phyloP scores from a whole-genome alignment of 2,113 vertebrate genomes.

The Mobula hypostoma region DNA sequence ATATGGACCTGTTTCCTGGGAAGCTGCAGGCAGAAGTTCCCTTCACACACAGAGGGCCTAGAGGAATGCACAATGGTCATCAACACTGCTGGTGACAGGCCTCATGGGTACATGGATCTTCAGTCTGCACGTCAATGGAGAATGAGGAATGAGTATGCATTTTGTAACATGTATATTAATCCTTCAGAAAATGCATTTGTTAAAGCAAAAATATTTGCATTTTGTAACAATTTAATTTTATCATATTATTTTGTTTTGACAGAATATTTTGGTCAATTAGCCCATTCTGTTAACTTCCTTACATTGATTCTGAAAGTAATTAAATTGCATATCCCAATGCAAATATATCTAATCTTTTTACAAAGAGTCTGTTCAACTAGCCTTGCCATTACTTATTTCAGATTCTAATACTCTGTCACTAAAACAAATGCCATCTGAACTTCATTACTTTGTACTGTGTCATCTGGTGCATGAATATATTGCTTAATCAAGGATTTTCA shows the following conservation, averaged over 20 bases:
- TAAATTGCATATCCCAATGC: background rate
- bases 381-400: background rate
- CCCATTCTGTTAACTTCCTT: background rate
- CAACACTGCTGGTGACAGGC: too few species aligned
- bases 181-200: background rate
- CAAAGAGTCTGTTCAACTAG: background rate
- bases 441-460: background rate
- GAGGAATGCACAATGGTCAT: too few species aligned
- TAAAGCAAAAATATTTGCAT: background rate
- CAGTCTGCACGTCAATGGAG: too few species aligned
- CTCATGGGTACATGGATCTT: too few species aligned
- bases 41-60: too few species aligned
- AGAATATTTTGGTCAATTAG: background rate
- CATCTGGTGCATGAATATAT: background rate
- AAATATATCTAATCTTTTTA: background rate
- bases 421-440: background rate
- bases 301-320: background rate
- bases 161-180: background rate
- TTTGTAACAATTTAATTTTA: background rate
- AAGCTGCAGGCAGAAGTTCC: too few species aligned
- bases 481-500: background rate
- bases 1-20: too few species aligned
- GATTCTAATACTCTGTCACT: background rate
- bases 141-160: background rate
- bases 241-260: background rate